Conservation (phyloP, 2,797 vertebrate genomes). For the Carduelis carduelis region DNA sequence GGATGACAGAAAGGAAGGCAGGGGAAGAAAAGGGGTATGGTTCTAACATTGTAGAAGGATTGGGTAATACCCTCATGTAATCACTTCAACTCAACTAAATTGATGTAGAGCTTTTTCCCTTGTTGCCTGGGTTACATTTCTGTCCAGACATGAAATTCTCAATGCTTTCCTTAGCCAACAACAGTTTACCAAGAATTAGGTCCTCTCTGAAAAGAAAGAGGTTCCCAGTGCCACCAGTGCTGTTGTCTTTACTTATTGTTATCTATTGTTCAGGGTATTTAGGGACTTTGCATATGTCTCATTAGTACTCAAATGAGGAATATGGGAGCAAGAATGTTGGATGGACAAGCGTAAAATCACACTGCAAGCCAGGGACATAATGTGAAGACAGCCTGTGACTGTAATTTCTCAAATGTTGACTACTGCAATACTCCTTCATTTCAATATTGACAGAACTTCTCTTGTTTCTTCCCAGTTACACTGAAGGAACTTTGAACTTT, state of each 20-base stretch:
- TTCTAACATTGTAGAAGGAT: not conserved
- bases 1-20: not conserved
- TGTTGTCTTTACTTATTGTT: not conserved
- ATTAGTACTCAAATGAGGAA: not conserved
- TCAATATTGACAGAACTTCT: not conserved
- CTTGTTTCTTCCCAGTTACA: not conserved
- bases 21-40: not conserved
- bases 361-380: not conserved
- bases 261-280: not conserved
- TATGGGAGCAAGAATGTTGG: not conserved
- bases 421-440: not conserved
- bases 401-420: not conserved
- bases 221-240: not conserved
- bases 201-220: not conserved
- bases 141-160: not conserved
- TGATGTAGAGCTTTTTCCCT: not conserved
- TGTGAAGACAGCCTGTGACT: not conserved
- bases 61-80: not conserved
- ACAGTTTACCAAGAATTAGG: not conserved
- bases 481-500: not conserved
- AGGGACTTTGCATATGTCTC: not conserved
- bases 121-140: conserved; percentile 42
- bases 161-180: not conserved
- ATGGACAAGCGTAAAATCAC: not conserved
- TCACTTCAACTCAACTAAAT: not conserved